Evolutionary conservation across 2,888 invertebrate genomes (phyloP), one percentile per base, ranked within the genome.

Genomic region (Serrognathus titanus): DNA sequence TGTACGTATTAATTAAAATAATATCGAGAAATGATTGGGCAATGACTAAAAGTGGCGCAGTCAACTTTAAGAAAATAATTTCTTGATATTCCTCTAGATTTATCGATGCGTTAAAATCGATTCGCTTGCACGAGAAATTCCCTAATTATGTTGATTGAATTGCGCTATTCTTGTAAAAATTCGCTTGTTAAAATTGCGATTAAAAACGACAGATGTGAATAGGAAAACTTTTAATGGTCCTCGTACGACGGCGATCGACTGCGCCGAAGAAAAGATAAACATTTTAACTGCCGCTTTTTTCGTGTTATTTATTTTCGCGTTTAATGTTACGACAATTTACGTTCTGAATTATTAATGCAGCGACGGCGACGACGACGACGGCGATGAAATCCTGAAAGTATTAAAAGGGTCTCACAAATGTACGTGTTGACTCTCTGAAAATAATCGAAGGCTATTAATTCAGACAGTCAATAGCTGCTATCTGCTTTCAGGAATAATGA

Each of bases 391-490:
- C 43, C 20, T 40, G 53, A 37, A 41, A 45, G 45, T 41, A 48
- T 48, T 53, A 62, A 65, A 65, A 66, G 62, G 65, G 65, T 58
- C 57, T 58, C 51, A 54, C 62, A 68, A 66, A 67, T 65, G 66
- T 65, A 67, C 66, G 72, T 70, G 71, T 72, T 72, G 72, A 71
- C 73, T 72, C 24, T 31, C 65, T 66, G 70, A 66, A 71, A 73
- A 70, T 74, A 72, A 74, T 74, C 72, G 72, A 75, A 75, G 64
- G 73, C 74, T 73, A 74, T 74, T 74, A 73, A 73, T 73, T 74
- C 71, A 65, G 64, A 66, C 69, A 63, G 71, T 75, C 71, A 70
- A 72, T 68, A 66, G 67, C 68, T 66, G 70, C 69, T 71, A 70
- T 71, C 69, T 36, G 46, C 47, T 40, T 20, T 49, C 41, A 38